Base-by-base conservation (phyloP, 1,140 invertebrate genomes). In the Drosophila navojoa region DNA sequence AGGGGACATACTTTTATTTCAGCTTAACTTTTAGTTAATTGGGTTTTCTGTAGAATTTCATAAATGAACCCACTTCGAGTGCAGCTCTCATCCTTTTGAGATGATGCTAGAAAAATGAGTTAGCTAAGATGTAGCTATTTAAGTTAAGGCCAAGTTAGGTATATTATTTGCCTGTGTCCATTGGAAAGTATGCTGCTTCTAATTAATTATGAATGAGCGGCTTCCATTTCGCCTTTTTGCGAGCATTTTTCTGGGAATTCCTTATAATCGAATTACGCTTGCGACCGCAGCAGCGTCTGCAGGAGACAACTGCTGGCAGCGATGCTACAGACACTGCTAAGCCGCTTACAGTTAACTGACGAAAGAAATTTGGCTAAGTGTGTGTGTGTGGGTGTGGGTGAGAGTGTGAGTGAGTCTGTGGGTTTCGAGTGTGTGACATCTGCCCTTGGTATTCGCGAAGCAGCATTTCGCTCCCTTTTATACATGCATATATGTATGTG, bases 261-360 rank as follows among this genome's bases (percentile, higher is more conserved):
- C 50, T 62, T 82, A 71, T 89, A 87, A 87, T 86, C 84, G 79
- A 87, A 87, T 89, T 89, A 87, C 82, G 82, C 78, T 79, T 82
- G 76, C 82, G 79, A 79, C 84, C 82, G 32, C 79, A 71, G 69
- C 52, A 79, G 57, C 53, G 77, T 22, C 57, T 49, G 15, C 54
- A 13, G 25, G 59, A 76, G 71, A 52, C 64, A 64, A 62, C 45
- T 49, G 53, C 49, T 78, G 59, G 22, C 67, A 66, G 66, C 42
- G 50, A 47, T 67, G 38, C 60, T 64, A 71, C 53, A 66, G 69
- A 79, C 82, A 87, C 84, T 79, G 63, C 79, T 87, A 87, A 87
- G 82, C 79, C 55, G 82, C 82, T 87, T 87, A 87, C 76, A 74
- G 68, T 69, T 82, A 78, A 64, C 61, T 59, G 64, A 76, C 45